Conservation (phyloP, 2,797 vertebrate genomes). For the Corythornis leucogaster region DNA sequence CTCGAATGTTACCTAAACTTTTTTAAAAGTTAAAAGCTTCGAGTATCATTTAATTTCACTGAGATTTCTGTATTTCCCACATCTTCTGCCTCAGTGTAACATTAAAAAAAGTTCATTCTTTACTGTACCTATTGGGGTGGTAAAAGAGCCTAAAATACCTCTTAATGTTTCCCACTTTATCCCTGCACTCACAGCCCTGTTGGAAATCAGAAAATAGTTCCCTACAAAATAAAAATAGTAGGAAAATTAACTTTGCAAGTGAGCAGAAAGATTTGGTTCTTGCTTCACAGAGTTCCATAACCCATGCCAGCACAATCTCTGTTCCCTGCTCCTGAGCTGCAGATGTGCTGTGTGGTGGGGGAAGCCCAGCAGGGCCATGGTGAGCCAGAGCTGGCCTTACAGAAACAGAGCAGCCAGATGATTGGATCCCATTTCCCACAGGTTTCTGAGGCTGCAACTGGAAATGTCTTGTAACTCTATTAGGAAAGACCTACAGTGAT, state of each 20-base stretch:
- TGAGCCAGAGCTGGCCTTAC: constrained; percentile 73
- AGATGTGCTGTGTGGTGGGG: constrained; percentile 42
- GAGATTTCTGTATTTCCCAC: not conserved
- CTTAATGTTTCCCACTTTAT: not conserved
- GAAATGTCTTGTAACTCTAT: constrained; percentile 79
- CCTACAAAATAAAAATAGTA: not conserved
- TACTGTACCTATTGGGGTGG: not conserved
- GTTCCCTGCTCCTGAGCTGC: constrained; percentile 34
- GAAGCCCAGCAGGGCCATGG: constrained; percentile 72
- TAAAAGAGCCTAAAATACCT: not conserved
- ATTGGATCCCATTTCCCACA: constrained; percentile 62
- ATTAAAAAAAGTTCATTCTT: not conserved
- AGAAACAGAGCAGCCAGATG: constrained; percentile 43
- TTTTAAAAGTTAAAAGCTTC: not conserved
- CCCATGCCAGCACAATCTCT: constrained; percentile 31
- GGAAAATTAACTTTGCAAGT: constrained; percentile 3
- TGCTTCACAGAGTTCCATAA: constrained; percentile 28
- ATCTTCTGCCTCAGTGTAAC: not conserved
- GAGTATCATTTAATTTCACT: not conserved
- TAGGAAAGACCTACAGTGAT: constrained; percentile 74
- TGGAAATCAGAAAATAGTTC: not conserved
- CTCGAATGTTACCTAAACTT: not conserved
- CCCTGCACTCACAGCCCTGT: not conserved
- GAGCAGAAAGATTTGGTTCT: not conserved
- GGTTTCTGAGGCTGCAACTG: constrained; percentile 54